phyloP scores from a whole-genome alignment of 2,113 vertebrate genomes.

The Rhea pennata region DNA sequence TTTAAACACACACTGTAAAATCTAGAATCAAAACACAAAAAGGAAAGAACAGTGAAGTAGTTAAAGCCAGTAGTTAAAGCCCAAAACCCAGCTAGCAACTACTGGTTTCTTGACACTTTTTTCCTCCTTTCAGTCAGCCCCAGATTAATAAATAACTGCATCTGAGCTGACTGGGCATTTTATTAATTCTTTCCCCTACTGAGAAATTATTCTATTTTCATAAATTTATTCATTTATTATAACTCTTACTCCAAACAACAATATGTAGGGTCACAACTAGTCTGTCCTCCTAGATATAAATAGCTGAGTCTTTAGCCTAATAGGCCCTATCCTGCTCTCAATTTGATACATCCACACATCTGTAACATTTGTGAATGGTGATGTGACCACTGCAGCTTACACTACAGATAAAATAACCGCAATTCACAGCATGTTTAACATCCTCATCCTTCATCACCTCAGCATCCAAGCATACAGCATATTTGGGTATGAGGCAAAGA shows the following conservation, averaged over 20 bases:
- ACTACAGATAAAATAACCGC: background rate
- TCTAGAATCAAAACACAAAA: background rate
- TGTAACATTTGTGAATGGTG: background rate
- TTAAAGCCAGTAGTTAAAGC: background rate
- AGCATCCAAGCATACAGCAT: background rate
- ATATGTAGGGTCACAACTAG: background rate
- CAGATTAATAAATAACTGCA: background rate
- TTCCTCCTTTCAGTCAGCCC: background rate
- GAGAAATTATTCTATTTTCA: background rate
- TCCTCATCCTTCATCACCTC: background rate
- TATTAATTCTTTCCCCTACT: background rate
- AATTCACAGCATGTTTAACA: background rate
- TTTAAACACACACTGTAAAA: background rate
- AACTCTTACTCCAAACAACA: background rate
- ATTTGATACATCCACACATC: background rate
- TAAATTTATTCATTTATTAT: background rate
- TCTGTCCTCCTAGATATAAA: background rate
- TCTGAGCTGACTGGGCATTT: background rate
- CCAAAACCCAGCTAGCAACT: background rate
- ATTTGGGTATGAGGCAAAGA: background rate
- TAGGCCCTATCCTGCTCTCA: background rate
- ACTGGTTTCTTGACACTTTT: background rate
- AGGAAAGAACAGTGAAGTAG: background rate
- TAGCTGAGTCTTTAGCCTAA: background rate
- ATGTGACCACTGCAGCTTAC: background rate